phyloP scores from a whole-genome alignment of 2,113 vertebrate genomes.

The Myxocyprinus asiaticus region DNA sequence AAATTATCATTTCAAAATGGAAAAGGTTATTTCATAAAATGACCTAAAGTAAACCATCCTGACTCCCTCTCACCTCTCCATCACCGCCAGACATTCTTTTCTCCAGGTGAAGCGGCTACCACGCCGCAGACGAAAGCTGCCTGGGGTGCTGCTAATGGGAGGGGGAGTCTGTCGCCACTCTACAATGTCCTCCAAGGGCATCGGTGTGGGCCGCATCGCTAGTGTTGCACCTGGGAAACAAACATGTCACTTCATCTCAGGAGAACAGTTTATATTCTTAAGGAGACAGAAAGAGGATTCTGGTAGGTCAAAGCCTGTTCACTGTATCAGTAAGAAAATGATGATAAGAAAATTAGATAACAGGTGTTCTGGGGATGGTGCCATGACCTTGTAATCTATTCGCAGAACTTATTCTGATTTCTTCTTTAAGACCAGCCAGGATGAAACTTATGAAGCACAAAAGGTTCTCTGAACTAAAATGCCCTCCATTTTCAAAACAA shows the following conservation, averaged over 20 bases:
- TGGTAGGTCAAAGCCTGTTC: neutral
- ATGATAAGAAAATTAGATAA: constrained; percentile 1
- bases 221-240: constrained; percentile 86
- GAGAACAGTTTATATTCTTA: too few relatives aligned
- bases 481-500: too few relatives aligned
- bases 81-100: constrained; percentile 97
- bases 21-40: too few relatives aligned
- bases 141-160: constrained; percentile 84
- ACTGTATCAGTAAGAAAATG: neutral
- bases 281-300: neutral
- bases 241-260: neutral
- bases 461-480: too few relatives aligned
- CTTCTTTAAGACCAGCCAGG: neutral
- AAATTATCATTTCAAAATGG: too few relatives aligned
- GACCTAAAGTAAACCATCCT: too few relatives aligned
- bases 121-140: constrained; percentile 90
- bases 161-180: constrained; percentile 95
- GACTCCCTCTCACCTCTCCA: constrained; percentile 86
- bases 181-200: constrained; percentile 88
- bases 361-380: neutral
- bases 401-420: neutral
- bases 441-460: neutral
- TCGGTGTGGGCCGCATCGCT: constrained; percentile 90
- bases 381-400: neutral
- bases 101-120: constrained; percentile 98